Base-by-base conservation (phyloP, 1,140 invertebrate genomes). In the Brachionus plicatilis region DNA sequence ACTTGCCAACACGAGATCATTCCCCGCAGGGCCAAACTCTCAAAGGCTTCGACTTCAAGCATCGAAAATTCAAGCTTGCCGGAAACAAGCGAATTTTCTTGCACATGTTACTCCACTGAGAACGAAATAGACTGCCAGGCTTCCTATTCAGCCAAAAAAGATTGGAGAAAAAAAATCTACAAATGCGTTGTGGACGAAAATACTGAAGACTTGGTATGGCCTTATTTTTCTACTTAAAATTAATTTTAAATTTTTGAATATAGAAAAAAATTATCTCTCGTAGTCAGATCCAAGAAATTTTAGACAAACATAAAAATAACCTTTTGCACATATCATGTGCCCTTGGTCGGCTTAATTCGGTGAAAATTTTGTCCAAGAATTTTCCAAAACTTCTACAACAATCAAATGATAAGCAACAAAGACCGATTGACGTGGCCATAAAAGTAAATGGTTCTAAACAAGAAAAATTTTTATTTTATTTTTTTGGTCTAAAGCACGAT, bases 271-370 rank as follows among this genome's bases (percentile, higher is more conserved):
- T 80, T 12, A n/a, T 20, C 0, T 80, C 50, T n/a, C 9, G 3
- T 6, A 80, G 14, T 53, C 24, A 80, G 33, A 41, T 80, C 29
- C 29, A 65, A 56, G 56, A 56, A 1, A 66, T 83, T 14, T 11
- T 7, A 43, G 80, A 83, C 80, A 66, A 70, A n/a, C 80, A 83
- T 66, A 53, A n/a, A 68, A 83, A 83, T 20, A 83, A 27, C 56
- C 66, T 83, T 5, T n/a, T 83, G 37, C 80, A 83, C 50, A 68
- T 83, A 68, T 56, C 80, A 45, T 65, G 53, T 37, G 80, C 27
- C 27, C 43, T 66, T 29, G 53, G 80, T 47, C 60, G 80, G 14
- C 27, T 66, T 4, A 68, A 83, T 24, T 66, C 53, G 20, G 66
- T 66, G 3, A 66, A 11, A 83, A 29, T 47, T 17, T 41, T 83